These are phyloP conservation scores for Xerus rutilus DNA, from an alignment of 2,797 vertebrate genomes.

Conservation along the genomic window DNA sequence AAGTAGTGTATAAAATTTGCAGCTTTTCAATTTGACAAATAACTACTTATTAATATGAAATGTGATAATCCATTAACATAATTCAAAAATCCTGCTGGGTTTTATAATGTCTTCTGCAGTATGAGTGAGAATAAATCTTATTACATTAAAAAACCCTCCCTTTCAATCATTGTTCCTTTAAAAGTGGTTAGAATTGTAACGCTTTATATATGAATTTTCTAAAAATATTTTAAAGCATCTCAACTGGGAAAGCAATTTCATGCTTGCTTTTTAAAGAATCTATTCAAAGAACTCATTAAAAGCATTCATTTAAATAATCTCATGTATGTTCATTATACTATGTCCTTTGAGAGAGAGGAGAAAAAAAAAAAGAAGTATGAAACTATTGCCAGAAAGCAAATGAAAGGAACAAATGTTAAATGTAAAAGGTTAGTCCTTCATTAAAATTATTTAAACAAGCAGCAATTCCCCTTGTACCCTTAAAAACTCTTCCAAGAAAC, in stretches of 20 bases:
- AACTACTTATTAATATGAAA: conserved; percentile 69
- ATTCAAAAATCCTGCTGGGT: conserved; percentile 67
- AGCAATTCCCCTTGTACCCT: conserved; percentile 65
- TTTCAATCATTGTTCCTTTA: conserved; percentile 77
- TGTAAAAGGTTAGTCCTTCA: conserved; percentile 84
- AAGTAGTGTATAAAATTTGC: background rate
- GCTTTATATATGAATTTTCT: conserved; percentile 82
- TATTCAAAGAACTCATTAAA: conserved; percentile 88
- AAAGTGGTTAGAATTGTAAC: conserved; percentile 72
- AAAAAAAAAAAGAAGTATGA: conserved; percentile 75
- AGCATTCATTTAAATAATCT: conserved; percentile 88
- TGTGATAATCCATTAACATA: conserved; percentile 70
- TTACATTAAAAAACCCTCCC: conserved; percentile 10
- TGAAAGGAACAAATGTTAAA: conserved; percentile 86
- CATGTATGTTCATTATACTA: conserved; percentile 86
- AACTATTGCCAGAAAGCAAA: conserved; percentile 86
- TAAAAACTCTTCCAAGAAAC: conserved; percentile 71
- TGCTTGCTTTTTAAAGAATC: conserved; percentile 86
- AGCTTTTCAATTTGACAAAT: conserved; percentile 65
- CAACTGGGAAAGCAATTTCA: conserved; percentile 86
- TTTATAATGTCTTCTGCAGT: conserved; percentile 71
- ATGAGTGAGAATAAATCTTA: conserved; percentile 71
- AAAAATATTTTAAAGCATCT: conserved; percentile 84
- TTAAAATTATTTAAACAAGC: conserved; percentile 85
- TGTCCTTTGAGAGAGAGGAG: conserved; percentile 78